These are phyloP conservation scores for Acipenser oxyrinchus DNA, from an alignment of 2,797 vertebrate species.

Conservation along the genomic window DNA sequence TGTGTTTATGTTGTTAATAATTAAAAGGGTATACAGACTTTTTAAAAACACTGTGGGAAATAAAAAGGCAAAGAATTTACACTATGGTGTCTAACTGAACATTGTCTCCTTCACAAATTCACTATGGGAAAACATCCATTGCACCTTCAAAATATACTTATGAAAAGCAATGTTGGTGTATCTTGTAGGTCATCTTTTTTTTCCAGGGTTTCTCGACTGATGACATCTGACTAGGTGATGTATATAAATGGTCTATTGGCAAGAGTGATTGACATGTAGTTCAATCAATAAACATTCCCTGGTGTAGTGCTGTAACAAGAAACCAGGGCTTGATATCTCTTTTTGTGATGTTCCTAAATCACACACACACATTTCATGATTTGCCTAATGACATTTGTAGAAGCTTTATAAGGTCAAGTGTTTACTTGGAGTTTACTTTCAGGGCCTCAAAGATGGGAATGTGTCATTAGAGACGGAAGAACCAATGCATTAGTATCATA, in stretches of 20 bases:
- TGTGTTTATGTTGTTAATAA: too few species aligned
- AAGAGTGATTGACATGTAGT: conserved; percentile 50
- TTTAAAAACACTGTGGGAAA: too few species aligned
- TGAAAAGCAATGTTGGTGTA: neutral
- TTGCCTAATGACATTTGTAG: neutral
- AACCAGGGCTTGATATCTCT: conserved; percentile 34
- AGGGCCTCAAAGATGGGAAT: neutral
- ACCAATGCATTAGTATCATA: too few species aligned
- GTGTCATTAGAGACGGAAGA: neutral
- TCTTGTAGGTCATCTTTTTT: neutral
- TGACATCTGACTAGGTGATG: conserved; percentile 12
- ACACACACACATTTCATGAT: neutral
- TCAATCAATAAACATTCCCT: conserved; percentile 49
- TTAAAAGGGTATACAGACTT: too few species aligned
- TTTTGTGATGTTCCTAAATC: neutral
- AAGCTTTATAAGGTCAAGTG: conserved; percentile 6
- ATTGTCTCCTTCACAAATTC: too few species aligned
- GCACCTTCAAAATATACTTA: neutral
- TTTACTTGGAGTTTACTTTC: neutral
- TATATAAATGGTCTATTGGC: conserved; percentile 45
- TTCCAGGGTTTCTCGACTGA: neutral
- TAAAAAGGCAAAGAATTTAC: too few species aligned
- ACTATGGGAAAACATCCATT: too few species aligned
- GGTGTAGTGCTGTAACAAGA: conserved; percentile 34
- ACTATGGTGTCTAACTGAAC: too few species aligned